Evolutionary conservation across 1,140 invertebrate species (phyloP).

Genomic region (Hetaerina americana): DNA sequence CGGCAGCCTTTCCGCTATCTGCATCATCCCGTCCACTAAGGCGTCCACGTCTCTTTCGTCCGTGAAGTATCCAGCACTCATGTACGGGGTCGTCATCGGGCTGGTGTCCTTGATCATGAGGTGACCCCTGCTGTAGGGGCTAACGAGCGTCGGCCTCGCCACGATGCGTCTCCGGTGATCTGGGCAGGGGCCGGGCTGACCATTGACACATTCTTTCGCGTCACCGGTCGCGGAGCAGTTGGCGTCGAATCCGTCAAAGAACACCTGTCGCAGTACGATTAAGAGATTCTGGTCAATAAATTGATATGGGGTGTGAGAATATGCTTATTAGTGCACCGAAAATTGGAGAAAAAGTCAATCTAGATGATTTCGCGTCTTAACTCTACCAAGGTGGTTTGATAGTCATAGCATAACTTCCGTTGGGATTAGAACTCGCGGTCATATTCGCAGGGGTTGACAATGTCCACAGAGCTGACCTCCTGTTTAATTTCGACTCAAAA

Average conservation of each 20-base stretch:
- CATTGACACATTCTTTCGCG: constrained; percentile 11
- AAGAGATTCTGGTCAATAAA: too few species aligned
- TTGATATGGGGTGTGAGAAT: too few species aligned
- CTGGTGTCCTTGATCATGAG: constrained; percentile 39
- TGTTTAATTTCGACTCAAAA: too few species aligned
- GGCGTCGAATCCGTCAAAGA: constrained; percentile 51
- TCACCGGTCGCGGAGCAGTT: constrained; percentile 41
- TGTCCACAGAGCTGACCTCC: too few species aligned
- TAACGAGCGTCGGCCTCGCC: constrained; percentile 1
- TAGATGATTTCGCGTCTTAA: too few species aligned
- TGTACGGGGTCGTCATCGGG: constrained; percentile 45
- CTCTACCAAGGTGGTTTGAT: too few species aligned
- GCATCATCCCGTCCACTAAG: constrained; percentile 31
- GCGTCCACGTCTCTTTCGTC: constrained; percentile 32
- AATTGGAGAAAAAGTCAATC: too few species aligned
- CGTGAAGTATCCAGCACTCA: constrained; percentile 48
- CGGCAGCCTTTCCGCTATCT: constrained; percentile 25
- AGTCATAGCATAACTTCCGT: too few species aligned
- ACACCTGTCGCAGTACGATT: constrained; percentile 41
- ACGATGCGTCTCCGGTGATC: background rate
- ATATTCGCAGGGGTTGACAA: too few species aligned
- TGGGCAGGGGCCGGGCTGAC: background rate
- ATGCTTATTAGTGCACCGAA: too few species aligned
- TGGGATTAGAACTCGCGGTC: too few species aligned
- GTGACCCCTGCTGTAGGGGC: constrained; percentile 42